Percentiles rank a stretch among this genome's conserved stretches.
Conservation (phyloP, 2,113 vertebrate species). For the Pseudopodoces humilis region DNA sequence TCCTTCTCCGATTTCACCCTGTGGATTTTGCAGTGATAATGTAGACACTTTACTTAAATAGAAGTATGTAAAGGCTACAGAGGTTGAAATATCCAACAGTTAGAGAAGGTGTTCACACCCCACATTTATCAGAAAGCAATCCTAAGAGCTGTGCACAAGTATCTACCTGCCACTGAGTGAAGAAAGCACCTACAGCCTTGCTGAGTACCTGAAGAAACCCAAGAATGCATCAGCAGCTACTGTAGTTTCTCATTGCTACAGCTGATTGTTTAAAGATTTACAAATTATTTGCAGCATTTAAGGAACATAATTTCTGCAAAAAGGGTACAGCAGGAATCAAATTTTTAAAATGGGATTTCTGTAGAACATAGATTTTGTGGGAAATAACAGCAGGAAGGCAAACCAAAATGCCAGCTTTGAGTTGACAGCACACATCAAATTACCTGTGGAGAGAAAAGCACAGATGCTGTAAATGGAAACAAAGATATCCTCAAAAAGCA, state of each 20-base stretch:
- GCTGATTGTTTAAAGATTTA: neutral
- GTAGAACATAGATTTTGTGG: fast-evolving
- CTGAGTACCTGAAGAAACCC: neutral
- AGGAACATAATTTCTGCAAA: neutral
- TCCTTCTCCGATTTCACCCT: neutral
- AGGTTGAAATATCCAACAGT: neutral
- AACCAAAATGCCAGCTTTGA: neutral
- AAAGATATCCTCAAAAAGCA: neutral
- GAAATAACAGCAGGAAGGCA: neutral
- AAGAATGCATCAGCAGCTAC: neutral
- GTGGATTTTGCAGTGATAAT: neutral
- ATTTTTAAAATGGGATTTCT: neutral
- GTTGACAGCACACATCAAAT: neutral
- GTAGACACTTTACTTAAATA: neutral
- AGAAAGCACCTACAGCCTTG: neutral
- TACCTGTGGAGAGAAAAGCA: neutral
- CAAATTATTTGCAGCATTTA: neutral
- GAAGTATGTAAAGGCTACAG: neutral
- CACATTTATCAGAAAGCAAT: neutral
- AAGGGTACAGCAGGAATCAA: neutral
- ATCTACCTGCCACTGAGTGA: neutral
- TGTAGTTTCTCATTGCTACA: neutral
- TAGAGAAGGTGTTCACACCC: neutral
- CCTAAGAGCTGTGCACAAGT: neutral
- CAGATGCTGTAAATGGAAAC: neutral